These are phyloP conservation scores for Meles meles DNA, from an alignment of 2,113 vertebrate genomes.

Conservation along the genomic window DNA sequence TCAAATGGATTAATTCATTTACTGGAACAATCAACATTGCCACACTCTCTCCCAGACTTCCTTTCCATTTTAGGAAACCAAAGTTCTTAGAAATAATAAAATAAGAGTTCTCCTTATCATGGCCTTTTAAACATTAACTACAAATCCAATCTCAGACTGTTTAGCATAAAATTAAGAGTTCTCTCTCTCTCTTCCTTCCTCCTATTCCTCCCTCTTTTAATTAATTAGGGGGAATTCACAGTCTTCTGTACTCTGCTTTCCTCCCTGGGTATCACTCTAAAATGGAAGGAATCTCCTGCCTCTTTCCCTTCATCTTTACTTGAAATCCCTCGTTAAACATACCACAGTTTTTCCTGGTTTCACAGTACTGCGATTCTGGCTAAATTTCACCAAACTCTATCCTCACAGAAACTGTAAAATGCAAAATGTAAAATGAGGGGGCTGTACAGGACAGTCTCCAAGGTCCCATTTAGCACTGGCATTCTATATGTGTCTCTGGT, in stretches of 20 bases:
- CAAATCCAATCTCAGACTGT: neutral
- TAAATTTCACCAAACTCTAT: slow-evolving; percentile 12
- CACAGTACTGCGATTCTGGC: neutral
- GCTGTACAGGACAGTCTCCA: slow-evolving; percentile 5
- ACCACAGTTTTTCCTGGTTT: neutral
- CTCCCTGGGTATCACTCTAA: neutral
- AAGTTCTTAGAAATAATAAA: slow-evolving; percentile 44
- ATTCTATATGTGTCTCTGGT: slow-evolving; percentile 23
- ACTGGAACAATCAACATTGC: neutral
- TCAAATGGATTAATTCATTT: slow-evolving; percentile 6
- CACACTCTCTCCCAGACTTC: slow-evolving; percentile 25
- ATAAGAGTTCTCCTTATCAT: slow-evolving; percentile 29
- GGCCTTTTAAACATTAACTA: slow-evolving; percentile 46
- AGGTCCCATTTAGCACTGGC: slow-evolving; percentile 40
- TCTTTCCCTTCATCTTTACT: neutral
- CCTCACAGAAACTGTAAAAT: neutral
- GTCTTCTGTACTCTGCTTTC: neutral
- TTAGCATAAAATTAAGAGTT: neutral
- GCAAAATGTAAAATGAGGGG: slow-evolving; percentile 35
- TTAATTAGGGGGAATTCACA: neutral
- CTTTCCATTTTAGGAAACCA: slow-evolving; percentile 61
- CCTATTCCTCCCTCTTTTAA: neutral
- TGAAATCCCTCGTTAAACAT: neutral
- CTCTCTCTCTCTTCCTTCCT: neutral
- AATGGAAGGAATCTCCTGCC: neutral